A percentile compares a stretch with the other conserved stretches of the same genome.
Evolutionary conservation across 2,113 vertebrate genomes (phyloP).

Genomic region (Nansenia antarctica): DNA sequence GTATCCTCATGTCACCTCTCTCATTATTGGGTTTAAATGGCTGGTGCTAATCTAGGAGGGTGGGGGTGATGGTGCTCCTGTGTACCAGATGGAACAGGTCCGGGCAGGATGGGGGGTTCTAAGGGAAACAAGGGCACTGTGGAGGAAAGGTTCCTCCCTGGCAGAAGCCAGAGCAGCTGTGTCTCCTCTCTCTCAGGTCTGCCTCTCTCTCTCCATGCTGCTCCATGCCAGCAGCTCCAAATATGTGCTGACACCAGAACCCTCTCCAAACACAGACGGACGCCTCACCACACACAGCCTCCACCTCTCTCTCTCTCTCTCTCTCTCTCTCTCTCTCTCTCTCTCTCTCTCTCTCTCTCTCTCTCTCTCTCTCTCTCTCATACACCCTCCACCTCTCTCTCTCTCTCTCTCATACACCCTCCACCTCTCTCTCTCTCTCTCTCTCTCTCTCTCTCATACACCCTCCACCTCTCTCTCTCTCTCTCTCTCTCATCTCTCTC

Average conservation of each 20-base stretch:
- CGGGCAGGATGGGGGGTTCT: not conserved
- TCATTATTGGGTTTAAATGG: not conserved
- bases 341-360: not conserved
- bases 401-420: no score
- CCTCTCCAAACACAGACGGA: not conserved
- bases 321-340: no score
- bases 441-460: no score
- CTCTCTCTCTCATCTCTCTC: no score
- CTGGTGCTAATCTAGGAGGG: not conserved
- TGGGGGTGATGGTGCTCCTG: not conserved
- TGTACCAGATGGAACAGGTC: not conserved
- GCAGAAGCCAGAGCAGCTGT: not conserved
- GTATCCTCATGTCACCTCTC: not conserved
- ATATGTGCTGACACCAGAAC: slow-evolving; percentile 8
- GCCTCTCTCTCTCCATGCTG: not conserved
- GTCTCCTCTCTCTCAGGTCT: not conserved
- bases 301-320: not conserved
- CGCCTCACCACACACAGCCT: not conserved
- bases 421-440: no score
- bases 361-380: not conserved
- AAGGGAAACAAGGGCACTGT: not conserved
- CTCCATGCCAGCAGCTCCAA: not conserved
- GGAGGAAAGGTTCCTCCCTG: not conserved
- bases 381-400: no score
- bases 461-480: no score